These are phyloP conservation scores for Matsumyia berberina DNA, from an alignment of 2,888 invertebrate genomes.

Conservation along the genomic window DNA sequence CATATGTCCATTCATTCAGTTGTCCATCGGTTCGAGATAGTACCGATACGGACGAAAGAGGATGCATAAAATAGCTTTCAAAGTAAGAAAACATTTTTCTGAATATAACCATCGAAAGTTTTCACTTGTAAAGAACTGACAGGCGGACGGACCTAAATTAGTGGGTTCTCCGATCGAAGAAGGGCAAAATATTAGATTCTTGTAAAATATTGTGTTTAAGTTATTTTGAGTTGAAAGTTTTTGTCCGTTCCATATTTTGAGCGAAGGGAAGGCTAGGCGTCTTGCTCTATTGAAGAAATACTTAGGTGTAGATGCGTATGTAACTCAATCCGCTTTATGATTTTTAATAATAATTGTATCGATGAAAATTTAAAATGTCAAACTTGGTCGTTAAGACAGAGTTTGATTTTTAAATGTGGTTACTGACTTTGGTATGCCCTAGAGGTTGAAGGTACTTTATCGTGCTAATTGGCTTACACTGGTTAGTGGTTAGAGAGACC, in stretches of 20 bases:
- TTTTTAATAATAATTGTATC: not conserved
- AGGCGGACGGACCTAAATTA: constrained; percentile 71
- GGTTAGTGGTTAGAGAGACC: too few species aligned
- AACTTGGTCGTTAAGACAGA: too few species aligned
- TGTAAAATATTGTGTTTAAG: constrained; percentile 73
- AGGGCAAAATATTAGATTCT: constrained; percentile 64
- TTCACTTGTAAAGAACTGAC: constrained; percentile 68
- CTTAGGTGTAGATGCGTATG: not conserved
- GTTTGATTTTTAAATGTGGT: too few species aligned
- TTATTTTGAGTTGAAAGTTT: constrained; percentile 66
- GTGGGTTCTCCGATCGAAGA: constrained; percentile 68
- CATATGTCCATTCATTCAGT: constrained; percentile 67
- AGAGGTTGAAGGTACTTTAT: too few species aligned
- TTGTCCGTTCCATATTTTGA: constrained; percentile 25
- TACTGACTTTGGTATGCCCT: too few species aligned
- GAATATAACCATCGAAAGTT: constrained; percentile 74
- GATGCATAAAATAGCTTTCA: constrained; percentile 72
- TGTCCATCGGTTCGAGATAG: constrained; percentile 57
- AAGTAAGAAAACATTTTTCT: constrained; percentile 72
- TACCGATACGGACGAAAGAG: constrained; percentile 51
- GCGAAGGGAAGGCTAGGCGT: not conserved
- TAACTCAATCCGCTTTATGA: not conserved
- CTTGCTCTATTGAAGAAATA: too few species aligned
- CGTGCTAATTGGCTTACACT: too few species aligned
- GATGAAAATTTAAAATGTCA: too few species aligned